phyloP scores from a whole-genome alignment of 2,113 vertebrate species.

The Dromaius novaehollandiae region DNA sequence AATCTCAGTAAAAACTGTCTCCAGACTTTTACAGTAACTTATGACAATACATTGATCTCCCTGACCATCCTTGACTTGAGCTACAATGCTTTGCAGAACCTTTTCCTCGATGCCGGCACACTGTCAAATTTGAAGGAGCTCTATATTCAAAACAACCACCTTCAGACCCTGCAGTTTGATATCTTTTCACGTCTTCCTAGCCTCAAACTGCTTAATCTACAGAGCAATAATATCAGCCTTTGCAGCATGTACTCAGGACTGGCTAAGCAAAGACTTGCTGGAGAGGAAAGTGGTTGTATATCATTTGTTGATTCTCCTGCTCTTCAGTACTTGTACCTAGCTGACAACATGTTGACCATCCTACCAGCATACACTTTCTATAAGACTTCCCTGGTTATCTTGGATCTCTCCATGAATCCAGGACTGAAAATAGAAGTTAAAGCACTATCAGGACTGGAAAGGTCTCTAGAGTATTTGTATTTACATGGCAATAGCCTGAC shows the following conservation, averaged over 20 bases:
- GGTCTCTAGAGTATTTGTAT: conserved; percentile 82
- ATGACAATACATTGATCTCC: conserved; percentile 56
- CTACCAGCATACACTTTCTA: conserved; percentile 79
- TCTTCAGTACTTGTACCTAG: conserved; percentile 83
- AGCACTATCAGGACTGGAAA: conserved; percentile 85
- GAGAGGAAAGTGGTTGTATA: conserved; percentile 72
- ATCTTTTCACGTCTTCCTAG: conserved; percentile 82
- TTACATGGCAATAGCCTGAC: conserved; percentile 83
- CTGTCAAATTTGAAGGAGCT: conserved; percentile 79
- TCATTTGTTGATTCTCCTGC: conserved; percentile 75
- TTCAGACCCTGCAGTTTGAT: conserved; percentile 73
- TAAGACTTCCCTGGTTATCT: conserved; percentile 77
- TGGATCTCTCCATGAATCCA: conserved; percentile 88
- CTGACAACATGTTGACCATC: conserved; percentile 77
- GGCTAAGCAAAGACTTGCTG: conserved; percentile 19
- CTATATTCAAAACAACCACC: conserved; percentile 81
- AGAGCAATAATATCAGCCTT: conserved; percentile 82
- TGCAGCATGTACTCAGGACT: conserved; percentile 56
- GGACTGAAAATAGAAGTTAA: conserved; percentile 80
- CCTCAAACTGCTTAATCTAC: conserved; percentile 82
- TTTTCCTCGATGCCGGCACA: conserved; percentile 67
- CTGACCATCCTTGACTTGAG: conserved; percentile 85
- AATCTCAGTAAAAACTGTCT: conserved; percentile 95
- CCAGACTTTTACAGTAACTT: conserved; percentile 69
- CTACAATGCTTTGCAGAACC: conserved; percentile 81